Percentiles rank a stretch among this genome's conserved stretches.
phyloP scores from a whole-genome alignment of 2,888 invertebrate genomes.

The Willowsia nigromaculata region DNA sequence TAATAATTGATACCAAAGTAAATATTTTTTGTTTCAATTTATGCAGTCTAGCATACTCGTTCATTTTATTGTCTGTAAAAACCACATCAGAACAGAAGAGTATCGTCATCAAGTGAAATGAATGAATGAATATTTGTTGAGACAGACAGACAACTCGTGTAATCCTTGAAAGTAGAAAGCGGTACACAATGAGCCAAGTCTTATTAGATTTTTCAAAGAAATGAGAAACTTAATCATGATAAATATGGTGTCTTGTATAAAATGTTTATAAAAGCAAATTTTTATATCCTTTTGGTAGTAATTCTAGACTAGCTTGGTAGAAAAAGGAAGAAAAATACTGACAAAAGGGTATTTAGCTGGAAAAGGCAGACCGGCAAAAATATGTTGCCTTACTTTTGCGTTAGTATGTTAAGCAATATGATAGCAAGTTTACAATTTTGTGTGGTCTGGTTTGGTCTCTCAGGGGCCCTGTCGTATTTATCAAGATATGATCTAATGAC shows the following conservation, averaged over 20 bases:
- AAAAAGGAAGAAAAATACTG: not conserved
- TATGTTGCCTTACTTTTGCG: not conserved
- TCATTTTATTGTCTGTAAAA: too few relatives aligned
- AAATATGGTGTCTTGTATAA: slow-evolving; percentile 56
- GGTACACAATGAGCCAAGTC: too few relatives aligned
- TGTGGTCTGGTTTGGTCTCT: slow-evolving; percentile 26
- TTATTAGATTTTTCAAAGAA: slow-evolving; percentile 68
- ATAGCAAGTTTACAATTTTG: not conserved
- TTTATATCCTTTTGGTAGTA: slow-evolving; percentile 42
- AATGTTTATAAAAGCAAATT: slow-evolving; percentile 52
- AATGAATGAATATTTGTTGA: too few relatives aligned
- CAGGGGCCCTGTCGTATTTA: slow-evolving; percentile 41
- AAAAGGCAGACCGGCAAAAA: not conserved
- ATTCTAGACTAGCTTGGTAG: not conserved
- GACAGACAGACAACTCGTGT: too few relatives aligned
- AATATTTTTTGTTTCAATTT: too few relatives aligned
- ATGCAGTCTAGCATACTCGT: too few relatives aligned
- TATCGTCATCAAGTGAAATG: too few relatives aligned
- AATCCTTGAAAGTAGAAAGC: too few relatives aligned
- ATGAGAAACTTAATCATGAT: slow-evolving; percentile 71
- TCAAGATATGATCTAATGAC: slow-evolving; percentile 62
- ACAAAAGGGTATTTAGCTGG: not conserved
- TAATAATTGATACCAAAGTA: too few relatives aligned
- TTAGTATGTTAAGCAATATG: not conserved
- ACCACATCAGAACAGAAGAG: too few relatives aligned